These are phyloP conservation scores for Procambarus virginalis DNA, from an alignment of 1,140 invertebrate species.

Conservation along the genomic window DNA sequence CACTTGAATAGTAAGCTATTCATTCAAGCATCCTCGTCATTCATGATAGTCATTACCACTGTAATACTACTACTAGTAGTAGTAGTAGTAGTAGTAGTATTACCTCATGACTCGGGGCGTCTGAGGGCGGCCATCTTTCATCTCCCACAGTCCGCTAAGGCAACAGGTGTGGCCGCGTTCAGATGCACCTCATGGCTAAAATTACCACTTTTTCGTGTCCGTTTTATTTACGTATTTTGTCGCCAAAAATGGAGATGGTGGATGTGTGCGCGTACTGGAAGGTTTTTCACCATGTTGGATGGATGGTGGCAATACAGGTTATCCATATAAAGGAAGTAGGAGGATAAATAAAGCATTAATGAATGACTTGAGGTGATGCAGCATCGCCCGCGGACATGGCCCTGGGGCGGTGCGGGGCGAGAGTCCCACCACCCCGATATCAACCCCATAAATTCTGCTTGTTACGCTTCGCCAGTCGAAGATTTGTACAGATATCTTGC, in stretches of 20 bases:
- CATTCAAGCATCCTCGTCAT: too few species aligned
- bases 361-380: conserved; percentile 53
- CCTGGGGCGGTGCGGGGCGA: conserved; percentile 20
- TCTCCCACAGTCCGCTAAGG: conserved; percentile 18
- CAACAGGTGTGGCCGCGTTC: conserved; percentile 51
- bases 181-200: conserved; percentile 30
- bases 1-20: too few species aligned
- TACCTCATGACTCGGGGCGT: too few species aligned
- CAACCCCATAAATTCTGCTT: neutral
- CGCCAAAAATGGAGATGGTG: neutral
- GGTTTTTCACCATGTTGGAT: neutral
- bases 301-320: neutral
- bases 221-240: neutral
- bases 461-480: neutral
- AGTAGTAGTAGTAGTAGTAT: too few species aligned
- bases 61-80: too few species aligned
- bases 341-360: conserved; percentile 67
- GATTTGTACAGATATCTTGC: too few species aligned
- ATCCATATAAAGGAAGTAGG: conserved; percentile 52
- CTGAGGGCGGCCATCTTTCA: neutral
- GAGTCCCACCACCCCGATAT: conserved; percentile 43
- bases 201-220: conserved; percentile 15
- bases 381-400: conserved; percentile 27
- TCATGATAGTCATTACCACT: too few species aligned
- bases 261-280: neutral